These are phyloP conservation scores for Crypturellus undulatus DNA, from an alignment of 2,113 vertebrate genomes.

Conservation along the genomic window DNA sequence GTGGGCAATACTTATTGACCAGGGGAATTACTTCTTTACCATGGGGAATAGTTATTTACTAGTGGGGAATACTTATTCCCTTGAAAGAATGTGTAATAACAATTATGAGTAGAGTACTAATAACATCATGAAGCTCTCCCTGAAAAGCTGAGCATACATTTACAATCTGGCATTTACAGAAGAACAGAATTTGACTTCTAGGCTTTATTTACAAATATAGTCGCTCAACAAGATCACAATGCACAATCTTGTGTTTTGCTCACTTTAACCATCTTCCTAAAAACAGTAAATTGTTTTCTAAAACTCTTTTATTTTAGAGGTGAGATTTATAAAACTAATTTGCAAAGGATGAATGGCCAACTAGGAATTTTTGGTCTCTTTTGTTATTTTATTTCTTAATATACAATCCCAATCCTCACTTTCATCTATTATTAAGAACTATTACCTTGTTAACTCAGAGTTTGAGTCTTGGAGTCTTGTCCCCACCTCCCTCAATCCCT, in stretches of 20 bases:
- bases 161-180: neutral
- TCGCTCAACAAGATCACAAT: neutral
- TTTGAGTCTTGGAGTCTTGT: too few relatives aligned
- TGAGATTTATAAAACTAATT: neutral
- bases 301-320: neutral
- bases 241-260: neutral
- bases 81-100: neutral
- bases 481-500: too few relatives aligned
- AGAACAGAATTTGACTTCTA: neutral
- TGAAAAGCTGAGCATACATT: neutral
- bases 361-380: neutral
- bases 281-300: neutral
- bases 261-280: neutral
- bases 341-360: neutral
- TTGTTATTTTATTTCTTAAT: neutral
- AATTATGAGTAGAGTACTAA: neutral
- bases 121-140: neutral
- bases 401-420: neutral
- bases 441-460: neutral
- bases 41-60: neutral
- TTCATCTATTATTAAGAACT: neutral
- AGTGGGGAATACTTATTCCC: neutral
- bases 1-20: neutral
- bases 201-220: neutral
- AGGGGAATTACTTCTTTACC: neutral